phyloP scores from a whole-genome alignment of 2,888 invertebrate species.

The Gastracanthus pulcherrimus region DNA sequence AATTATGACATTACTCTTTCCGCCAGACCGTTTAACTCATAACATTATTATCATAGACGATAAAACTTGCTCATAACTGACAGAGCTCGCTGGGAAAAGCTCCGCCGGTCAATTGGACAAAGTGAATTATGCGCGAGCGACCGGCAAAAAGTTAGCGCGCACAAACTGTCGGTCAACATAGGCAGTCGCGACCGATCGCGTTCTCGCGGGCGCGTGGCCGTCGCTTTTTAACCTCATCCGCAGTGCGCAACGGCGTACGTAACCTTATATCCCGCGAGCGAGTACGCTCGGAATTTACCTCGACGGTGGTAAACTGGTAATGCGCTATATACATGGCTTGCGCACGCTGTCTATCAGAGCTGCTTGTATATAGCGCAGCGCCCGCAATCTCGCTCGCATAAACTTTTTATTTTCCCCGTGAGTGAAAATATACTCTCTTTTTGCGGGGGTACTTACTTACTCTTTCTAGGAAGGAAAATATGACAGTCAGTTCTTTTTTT shows the following conservation, averaged over 20 bases:
- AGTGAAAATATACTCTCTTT: background rate
- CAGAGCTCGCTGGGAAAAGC: background rate
- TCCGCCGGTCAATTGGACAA: background rate
- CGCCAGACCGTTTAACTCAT: too few species aligned
- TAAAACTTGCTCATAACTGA: too few species aligned
- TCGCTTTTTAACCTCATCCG: constrained; percentile 30
- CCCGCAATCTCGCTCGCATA: background rate
- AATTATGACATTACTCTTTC: too few species aligned
- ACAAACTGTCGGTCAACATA: background rate
- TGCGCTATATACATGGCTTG: background rate
- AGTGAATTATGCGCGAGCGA: background rate
- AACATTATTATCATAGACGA: too few species aligned
- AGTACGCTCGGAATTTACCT: constrained; percentile 1
- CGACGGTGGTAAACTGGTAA: constrained; percentile 11
- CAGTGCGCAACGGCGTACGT: background rate
- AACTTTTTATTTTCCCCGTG: background rate
- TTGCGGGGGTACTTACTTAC: background rate
- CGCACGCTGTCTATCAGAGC: too few species aligned
- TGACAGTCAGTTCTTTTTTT: background rate
- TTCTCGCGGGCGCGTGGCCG: background rate
- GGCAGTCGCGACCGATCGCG: background rate
- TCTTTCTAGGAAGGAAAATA: background rate
- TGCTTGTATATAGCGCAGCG: background rate
- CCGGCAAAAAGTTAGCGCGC: background rate
- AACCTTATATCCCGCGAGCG: background rate